Evolutionary conservation across 2,888 invertebrate species (phyloP).

Genomic region (Gasteruption jaculator): DNA sequence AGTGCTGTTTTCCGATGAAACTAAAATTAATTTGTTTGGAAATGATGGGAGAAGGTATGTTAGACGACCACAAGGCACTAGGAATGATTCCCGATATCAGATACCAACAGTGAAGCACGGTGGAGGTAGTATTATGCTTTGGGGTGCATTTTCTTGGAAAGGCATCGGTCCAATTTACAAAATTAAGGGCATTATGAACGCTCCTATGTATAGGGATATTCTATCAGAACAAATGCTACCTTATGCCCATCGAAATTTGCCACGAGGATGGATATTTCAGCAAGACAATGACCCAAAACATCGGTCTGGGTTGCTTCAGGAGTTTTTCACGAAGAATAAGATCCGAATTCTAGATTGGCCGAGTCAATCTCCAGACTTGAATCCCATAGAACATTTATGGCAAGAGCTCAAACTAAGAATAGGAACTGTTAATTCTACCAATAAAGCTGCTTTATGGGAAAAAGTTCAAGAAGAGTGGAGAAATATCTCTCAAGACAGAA

Average conservation of each 20-base stretch:
- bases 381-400: constrained; percentile 17
- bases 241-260: constrained; percentile 13
- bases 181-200: constrained; percentile 17
- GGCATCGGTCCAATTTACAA: constrained; percentile 14
- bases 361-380: constrained; percentile 15
- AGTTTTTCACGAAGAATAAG: constrained; percentile 6
- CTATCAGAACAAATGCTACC: constrained; percentile 15
- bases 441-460: constrained; percentile 14
- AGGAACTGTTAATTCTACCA: constrained; percentile 10
- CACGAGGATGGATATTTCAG: constrained; percentile 15
- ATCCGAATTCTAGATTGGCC: constrained; percentile 13
- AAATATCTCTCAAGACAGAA: constrained; percentile 13
- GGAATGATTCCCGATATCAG: constrained; percentile 14
- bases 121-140: constrained; percentile 16
- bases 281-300: constrained; percentile 16
- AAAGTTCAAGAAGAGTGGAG: constrained; percentile 10
- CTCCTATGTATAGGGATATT: constrained; percentile 16
- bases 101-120: constrained; percentile 17
- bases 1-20: constrained; percentile 17
- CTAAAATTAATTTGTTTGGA: constrained; percentile 19
- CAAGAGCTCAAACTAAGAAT: constrained; percentile 8
- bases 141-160: constrained; percentile 13
- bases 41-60: constrained; percentile 15
- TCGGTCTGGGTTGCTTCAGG: constrained; percentile 6
- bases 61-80: constrained; percentile 6